phyloP scores from a whole-genome alignment of 2,797 vertebrate genomes.

The Sebastes steindachneri region DNA sequence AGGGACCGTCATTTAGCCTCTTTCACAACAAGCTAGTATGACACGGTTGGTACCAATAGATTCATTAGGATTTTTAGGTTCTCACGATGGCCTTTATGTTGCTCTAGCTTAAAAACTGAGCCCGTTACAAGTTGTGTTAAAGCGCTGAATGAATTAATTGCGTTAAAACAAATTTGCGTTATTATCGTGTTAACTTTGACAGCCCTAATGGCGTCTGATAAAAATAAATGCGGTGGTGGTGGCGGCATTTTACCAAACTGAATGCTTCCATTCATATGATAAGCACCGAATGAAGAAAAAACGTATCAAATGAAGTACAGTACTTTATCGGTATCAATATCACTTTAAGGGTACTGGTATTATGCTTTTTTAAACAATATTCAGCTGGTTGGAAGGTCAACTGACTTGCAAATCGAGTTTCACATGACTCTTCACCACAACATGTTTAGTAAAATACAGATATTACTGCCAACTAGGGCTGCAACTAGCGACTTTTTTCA shows the following conservation, averaged over 20 bases:
- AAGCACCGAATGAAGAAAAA: not conserved
- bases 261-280: not conserved
- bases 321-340: not conserved
- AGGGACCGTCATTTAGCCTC: no score
- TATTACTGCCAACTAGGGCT: not conserved
- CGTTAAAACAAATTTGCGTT: no score
- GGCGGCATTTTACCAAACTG: not conserved
- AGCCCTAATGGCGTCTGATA: not conserved
- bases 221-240: not conserved
- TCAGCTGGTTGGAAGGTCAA: not conserved
- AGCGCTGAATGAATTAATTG: no score
- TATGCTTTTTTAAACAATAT: not conserved
- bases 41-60: no score
- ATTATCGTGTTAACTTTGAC: no score
- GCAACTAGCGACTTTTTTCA: not conserved
- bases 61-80: no score
- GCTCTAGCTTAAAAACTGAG: not conserved
- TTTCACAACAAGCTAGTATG: no score
- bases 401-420: not conserved
- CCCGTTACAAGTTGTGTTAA: no score
- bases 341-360: not conserved
- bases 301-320: not conserved
- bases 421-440: not conserved
- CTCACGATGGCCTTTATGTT: no score
- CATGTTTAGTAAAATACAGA: not conserved